These are phyloP conservation scores for Drosophila repleta DNA, from an alignment of 1,140 invertebrate genomes.

Conservation along the genomic window DNA sequence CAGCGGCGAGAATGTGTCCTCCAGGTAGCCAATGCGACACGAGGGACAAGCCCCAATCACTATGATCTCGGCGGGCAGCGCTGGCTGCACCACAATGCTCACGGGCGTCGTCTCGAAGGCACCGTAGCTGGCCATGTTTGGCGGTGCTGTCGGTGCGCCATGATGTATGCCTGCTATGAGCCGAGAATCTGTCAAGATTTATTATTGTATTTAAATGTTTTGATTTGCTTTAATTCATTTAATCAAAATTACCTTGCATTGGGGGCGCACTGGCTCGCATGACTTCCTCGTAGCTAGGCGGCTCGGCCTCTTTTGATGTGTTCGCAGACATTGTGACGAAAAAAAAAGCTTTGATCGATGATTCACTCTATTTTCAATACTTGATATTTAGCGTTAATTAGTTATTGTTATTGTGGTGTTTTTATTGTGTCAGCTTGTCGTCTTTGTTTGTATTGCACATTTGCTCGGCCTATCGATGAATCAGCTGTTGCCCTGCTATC, in stretches of 20 bases:
- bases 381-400: conserved; percentile 13
- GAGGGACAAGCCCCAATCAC: conserved; percentile 91
- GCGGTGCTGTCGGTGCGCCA: conserved; percentile 46
- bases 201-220: background rate
- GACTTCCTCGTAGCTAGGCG: conserved; percentile 69
- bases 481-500: conserved; percentile 36
- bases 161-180: conserved; percentile 59
- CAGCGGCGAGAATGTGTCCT: conserved; percentile 91
- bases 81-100: conserved; percentile 62
- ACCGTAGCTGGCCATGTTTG: conserved; percentile 69
- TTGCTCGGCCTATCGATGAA: conserved; percentile 29
- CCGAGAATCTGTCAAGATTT: conserved; percentile 34
- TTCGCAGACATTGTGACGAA: conserved; percentile 25
- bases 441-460: conserved; percentile 33
- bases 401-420: conserved; percentile 25
- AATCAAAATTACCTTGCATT: conserved; percentile 23
- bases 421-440: conserved; percentile 29
- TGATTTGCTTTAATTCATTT: background rate
- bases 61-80: conserved; percentile 87
- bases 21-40: conserved; percentile 90
- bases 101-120: conserved; percentile 78
- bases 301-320: conserved; percentile 50
- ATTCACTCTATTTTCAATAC: conserved; percentile 17
- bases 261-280: conserved; percentile 49
- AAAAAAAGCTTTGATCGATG: conserved; percentile 19